Base-by-base conservation (phyloP, 2,888 invertebrate genomes). In the Pheosia gnoma region DNA sequence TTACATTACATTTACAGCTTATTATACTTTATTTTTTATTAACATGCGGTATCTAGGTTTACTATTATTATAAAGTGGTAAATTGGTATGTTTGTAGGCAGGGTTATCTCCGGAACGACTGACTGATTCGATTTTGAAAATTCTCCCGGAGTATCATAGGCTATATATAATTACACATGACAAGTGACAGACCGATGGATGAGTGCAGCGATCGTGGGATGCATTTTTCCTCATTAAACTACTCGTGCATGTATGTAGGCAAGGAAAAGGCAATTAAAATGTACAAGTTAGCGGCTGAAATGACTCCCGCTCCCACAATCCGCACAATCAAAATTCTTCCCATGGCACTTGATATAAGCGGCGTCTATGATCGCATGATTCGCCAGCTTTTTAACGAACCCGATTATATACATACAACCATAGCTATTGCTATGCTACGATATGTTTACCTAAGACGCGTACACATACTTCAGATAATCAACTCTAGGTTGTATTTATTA, bases 241-340 rank as follows among this genome's bases (percentile, higher is more conserved):
- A 51, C n/a, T n/a, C 25, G 3, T 11, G 4, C 5, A 25, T 47
- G 47, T 11, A 47, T 4, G n/a, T 47, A 45, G 8, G 52, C 52
- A 53, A 36, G 10, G 37, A 53, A 53, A 36, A 36, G 36, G 8
- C 36, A 53, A 36, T 36, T 53, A 53, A 53, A 37, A 37, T 3
- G 8, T 53, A 36, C 8, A 53, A 37, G 52, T 36, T 53, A 36
- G 37, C 52, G 36, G 36, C 52, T 53, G 9, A 10, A 11, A 37
- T 51, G 5, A 8, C 51, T 10, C 37, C 37, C 47, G 36, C 13
- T 49, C 58, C 61, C 53, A 61, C 52, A 61, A 67, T 62, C 65
- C 58, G 58, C 52, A 72, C 62, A 72, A 66, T 74, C 72, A 70
- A 72, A 70, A 74, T 72, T 72, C 66, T 66, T 62, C 54, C 53